Base-by-base conservation (phyloP, 2,113 vertebrate genomes). In the Garra rufa region DNA sequence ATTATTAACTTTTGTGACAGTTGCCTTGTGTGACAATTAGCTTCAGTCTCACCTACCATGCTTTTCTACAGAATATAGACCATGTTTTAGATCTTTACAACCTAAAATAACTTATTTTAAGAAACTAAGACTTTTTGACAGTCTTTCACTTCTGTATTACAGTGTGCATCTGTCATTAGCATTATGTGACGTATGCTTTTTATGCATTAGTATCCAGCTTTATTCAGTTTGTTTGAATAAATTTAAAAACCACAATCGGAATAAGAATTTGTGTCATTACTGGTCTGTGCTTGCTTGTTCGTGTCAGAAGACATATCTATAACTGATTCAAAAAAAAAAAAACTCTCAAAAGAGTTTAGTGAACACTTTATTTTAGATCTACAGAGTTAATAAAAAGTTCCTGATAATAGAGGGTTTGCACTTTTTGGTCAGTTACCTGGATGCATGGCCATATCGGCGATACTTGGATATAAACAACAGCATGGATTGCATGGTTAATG, bases 191-290 rank as follows among this genome's bases (percentile, higher is more conserved):
- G 26, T 28, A 28, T 8, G 0, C 11, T 71, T 78, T 43, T 59
- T 59, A 55, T n/a, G 52, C 55, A 28, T 78, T 79, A 28, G 55
- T 44, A 43, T 44, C 44, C 21, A 63, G 76, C 34, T 78, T 61
- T 6, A 7, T 41, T n/a, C n/a, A 11, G 19, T 21, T 73, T n/a
- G n/a, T n/a, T 73, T 19, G 7, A 19, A 61, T 63, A 43, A 26
- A 61, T 61, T 17, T 21, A 55, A 78, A 61, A 34, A 26, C 11
- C n/a, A 59, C 11, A 19, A 78, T 24, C n/a, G 43, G 10, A 59
- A 43, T 41, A 43, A 43, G 26, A 24, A 2, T 61, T 61, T 78
- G 55, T 44, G 38, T 44, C 7, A 78, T 44, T 44, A 19, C 9
- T 59, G 9, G 17, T 78, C 21, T 6, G 3, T 26, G 52, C 13